phyloP scores from a whole-genome alignment of 2,113 vertebrate species.

The Aegithalos caudatus region DNA sequence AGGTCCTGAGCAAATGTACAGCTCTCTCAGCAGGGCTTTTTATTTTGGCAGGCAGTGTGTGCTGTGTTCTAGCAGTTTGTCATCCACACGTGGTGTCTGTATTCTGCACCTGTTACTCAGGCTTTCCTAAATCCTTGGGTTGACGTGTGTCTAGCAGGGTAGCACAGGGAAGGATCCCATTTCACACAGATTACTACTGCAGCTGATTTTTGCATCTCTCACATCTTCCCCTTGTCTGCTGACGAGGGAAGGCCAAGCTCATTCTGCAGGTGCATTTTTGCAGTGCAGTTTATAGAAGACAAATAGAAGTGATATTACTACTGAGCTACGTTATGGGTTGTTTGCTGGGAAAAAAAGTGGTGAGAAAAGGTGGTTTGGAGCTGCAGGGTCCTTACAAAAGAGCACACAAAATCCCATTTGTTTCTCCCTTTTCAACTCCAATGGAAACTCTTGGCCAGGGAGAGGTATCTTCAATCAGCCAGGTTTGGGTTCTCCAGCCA shows the following conservation, averaged over 20 bases:
- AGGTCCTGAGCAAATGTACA: not conserved
- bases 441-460: not conserved
- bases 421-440: not conserved
- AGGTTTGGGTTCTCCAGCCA: not conserved
- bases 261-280: not conserved
- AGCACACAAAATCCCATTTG: not conserved
- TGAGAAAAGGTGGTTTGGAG: not conserved
- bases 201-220: not conserved
- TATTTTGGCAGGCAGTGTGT: not conserved
- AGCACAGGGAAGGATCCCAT: not conserved
- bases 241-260: not conserved
- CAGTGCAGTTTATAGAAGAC: not conserved
- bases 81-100: not conserved
- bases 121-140: not conserved
- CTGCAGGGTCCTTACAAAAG: not conserved
- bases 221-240: not conserved
- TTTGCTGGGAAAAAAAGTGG: not conserved
- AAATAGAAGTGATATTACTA: not conserved
- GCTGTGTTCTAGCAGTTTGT: not conserved
- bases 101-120: not conserved
- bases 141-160: not conserved
- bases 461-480: not conserved
- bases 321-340: not conserved
- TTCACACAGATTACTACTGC: not conserved
- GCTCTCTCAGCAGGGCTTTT: not conserved